phyloP scores from a whole-genome alignment of 1,140 invertebrate species.

The Tetramorium simillimum region DNA sequence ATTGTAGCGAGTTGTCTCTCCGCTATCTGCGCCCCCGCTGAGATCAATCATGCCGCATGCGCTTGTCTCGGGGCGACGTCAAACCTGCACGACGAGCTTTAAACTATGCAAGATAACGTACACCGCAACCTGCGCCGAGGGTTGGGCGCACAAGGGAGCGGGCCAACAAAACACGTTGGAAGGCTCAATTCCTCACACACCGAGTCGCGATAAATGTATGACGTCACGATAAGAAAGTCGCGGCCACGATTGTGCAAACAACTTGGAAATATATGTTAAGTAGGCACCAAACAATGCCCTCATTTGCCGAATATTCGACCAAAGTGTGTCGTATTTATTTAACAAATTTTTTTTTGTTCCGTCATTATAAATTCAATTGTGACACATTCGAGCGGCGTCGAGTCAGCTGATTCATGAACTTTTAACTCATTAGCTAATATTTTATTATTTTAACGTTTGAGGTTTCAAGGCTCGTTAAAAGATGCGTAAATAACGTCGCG shows the following conservation, averaged over 20 bases:
- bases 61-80: not conserved
- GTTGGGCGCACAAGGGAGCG: not conserved
- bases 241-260: constrained; percentile 39
- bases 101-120: constrained; percentile 39
- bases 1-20: constrained; percentile 11
- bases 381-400: not conserved
- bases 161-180: constrained; percentile 4
- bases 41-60: constrained; percentile 31
- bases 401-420: not conserved
- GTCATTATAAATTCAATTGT: not conserved
- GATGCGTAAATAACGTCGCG: not conserved
- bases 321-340: constrained; percentile 30
- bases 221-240: constrained; percentile 34
- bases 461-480: not conserved
- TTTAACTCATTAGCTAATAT: not conserved
- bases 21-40: not conserved
- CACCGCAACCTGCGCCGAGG: not conserved
- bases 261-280: constrained; percentile 45
- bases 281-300: constrained; percentile 37
- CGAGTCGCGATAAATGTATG: constrained; percentile 34
- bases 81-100: constrained; percentile 2
- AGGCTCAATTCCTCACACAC: constrained; percentile 25
- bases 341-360: not conserved
- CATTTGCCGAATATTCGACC: constrained; percentile 26
- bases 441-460: not conserved